These are phyloP conservation scores for Rhinichthys klamathensis DNA, from an alignment of 2,113 vertebrate genomes.

Conservation along the genomic window DNA sequence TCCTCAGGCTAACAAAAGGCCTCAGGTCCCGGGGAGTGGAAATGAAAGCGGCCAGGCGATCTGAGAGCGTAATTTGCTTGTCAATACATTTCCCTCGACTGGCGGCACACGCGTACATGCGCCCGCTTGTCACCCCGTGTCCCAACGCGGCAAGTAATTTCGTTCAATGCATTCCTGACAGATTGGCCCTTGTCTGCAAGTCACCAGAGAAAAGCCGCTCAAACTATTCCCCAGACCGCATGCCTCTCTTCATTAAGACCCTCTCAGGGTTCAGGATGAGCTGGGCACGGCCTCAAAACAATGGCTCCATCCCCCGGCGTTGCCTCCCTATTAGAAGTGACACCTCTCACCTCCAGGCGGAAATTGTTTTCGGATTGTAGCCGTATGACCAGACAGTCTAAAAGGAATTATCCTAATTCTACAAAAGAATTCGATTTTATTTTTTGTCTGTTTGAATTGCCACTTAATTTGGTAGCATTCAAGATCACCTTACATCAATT, in stretches of 20 bases:
- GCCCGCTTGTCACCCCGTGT: conserved; percentile 87
- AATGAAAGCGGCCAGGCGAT: conserved; percentile 81
- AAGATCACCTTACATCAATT: conserved; percentile 65
- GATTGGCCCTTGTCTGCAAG: conserved; percentile 92
- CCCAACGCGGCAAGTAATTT: conserved; percentile 93
- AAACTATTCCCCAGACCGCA: conserved; percentile 87
- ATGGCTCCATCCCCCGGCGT: conserved; percentile 72
- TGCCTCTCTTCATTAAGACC: conserved; percentile 97
- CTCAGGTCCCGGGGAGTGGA: conserved; percentile 80
- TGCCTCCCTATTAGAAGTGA: conserved; percentile 78
- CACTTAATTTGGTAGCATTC: conserved; percentile 67
- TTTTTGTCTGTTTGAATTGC: conserved; percentile 63
- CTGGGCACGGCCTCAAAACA: conserved; percentile 71
- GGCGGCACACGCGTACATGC: conserved; percentile 76
- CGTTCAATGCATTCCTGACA: conserved; percentile 92
- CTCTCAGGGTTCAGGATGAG: conserved; percentile 84
- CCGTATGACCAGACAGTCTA: conserved; percentile 65
- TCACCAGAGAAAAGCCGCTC: conserved; percentile 90
- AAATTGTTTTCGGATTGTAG: conserved; percentile 77
- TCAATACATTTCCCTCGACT: conserved; percentile 83
- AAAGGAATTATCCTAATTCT: conserved; percentile 73
- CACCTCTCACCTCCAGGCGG: conserved; percentile 75
- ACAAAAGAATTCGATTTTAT: conserved; percentile 71
- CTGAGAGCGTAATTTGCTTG: conserved; percentile 92
- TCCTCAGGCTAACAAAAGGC: conserved; percentile 74